Conservation (phyloP, 2,888 invertebrate species). For the Drosophila flavopinicola region DNA sequence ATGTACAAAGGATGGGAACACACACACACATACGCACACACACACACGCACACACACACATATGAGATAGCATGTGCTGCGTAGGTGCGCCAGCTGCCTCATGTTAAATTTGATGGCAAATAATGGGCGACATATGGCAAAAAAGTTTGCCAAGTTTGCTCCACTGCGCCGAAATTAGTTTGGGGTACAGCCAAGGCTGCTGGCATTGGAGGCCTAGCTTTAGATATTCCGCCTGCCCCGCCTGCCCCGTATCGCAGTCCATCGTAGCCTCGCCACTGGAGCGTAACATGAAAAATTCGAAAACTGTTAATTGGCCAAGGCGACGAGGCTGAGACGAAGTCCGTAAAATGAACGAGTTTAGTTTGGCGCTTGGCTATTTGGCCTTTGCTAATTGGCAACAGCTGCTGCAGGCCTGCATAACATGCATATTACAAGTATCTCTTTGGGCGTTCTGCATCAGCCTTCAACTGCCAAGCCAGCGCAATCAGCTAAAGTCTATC, state of each 20-base stretch:
- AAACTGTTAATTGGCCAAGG: conserved; percentile 77
- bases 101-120: conserved; percentile 74
- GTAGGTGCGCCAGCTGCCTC: conserved; percentile 51
- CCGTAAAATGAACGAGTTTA: conserved; percentile 15
- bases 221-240: too few relatives aligned
- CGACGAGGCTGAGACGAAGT: conserved; percentile 45
- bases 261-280: conserved; percentile 5
- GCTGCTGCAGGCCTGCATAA: conserved; percentile 8
- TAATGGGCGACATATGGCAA: conserved; percentile 76
- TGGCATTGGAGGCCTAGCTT: conserved; percentile 15
- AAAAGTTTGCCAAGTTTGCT: conserved; percentile 71
- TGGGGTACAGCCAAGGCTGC: conserved; percentile 54
- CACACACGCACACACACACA: conserved; percentile 14
- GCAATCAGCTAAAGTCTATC: conserved; percentile 7
- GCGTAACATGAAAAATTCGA: conserved; percentile 45
- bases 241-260: too few relatives aligned
- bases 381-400: conserved; percentile 47
- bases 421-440: not conserved
- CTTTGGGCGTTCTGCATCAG: too few relatives aligned
- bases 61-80: conserved; percentile 24
- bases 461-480: conserved; percentile 2
- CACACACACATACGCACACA: conserved; percentile 14
- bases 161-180: conserved; percentile 70
- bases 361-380: conserved; percentile 29
- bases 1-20: not conserved